These are phyloP conservation scores for Drosophila yakuba DNA, from an alignment of 1,140 invertebrate genomes.

Conservation along the genomic window DNA sequence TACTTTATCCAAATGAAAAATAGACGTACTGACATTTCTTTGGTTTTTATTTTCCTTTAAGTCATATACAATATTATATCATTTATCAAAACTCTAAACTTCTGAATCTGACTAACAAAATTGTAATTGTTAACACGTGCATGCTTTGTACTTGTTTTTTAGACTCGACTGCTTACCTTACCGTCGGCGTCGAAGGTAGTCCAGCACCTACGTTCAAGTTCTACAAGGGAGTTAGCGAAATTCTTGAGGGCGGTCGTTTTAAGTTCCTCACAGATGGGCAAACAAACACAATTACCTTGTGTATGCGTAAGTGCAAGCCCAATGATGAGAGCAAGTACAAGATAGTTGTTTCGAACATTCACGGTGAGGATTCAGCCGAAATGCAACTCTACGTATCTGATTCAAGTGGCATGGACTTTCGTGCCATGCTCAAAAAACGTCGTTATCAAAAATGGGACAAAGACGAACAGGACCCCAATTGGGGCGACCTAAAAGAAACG, in stretches of 20 bases:
- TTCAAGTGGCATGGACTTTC: conserved; percentile 99
- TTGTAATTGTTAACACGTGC: conserved; percentile 16
- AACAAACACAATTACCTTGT: conserved; percentile 94
- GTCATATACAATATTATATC: too few species aligned
- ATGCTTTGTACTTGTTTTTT: conserved; percentile 36
- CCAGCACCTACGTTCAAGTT: conserved; percentile 98
- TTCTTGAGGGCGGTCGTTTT: conserved; percentile 96
- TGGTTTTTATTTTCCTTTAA: too few species aligned
- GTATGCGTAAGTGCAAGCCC: conserved; percentile 97
- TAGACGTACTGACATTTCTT: too few species aligned
- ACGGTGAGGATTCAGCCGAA: conserved; percentile 97
- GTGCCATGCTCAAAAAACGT: conserved; percentile 98
- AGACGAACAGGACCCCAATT: conserved; percentile 95
- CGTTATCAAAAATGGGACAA: conserved; percentile 97
- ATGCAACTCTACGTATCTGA: conserved; percentile 98
- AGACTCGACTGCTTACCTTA: conserved; percentile 96
- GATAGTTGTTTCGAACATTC: conserved; percentile 95
- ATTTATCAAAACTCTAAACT: too few species aligned
- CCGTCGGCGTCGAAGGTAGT: conserved; percentile 94
- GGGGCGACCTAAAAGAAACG: conserved; percentile 96
- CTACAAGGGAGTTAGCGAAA: conserved; percentile 96
- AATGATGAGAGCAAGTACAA: conserved; percentile 99
- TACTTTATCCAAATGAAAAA: too few species aligned
- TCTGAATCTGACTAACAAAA: conserved; percentile 24
- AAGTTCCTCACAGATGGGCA: conserved; percentile 96